Conservation (phyloP, 1,140 invertebrate species). For the Adelges cooleyi region DNA sequence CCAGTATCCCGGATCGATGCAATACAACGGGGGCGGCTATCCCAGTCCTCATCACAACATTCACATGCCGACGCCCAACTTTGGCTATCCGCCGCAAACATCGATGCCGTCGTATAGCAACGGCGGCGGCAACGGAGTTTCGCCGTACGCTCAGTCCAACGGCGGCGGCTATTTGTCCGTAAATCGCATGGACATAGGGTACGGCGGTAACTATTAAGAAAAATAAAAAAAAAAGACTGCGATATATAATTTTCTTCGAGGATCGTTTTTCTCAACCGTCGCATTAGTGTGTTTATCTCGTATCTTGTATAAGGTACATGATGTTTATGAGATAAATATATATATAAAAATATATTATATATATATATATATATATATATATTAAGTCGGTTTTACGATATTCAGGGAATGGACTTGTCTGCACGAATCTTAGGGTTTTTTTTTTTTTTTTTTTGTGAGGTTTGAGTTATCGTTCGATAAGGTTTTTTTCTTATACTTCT, state of each 20-base stretch:
- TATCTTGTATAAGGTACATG: too few species aligned
- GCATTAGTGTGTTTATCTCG: too few species aligned
- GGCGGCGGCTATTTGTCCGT: conserved; percentile 40
- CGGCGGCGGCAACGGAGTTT: conserved; percentile 41
- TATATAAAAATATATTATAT: too few species aligned
- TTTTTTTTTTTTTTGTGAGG: too few species aligned
- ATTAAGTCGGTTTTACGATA: not conserved
- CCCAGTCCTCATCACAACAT: conserved; percentile 39
- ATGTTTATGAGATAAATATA: too few species aligned
- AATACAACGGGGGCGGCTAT: not conserved
- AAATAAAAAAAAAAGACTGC: conserved; percentile 9
- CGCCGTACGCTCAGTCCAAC: conserved; percentile 40
- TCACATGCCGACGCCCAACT: conserved; percentile 45
- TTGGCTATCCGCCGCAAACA: conserved; percentile 40
- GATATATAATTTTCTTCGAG: conserved; percentile 20
- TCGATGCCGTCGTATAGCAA: conserved; percentile 35
- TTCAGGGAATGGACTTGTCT: too few species aligned
- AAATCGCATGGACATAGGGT: conserved; percentile 41
- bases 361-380: too few species aligned
- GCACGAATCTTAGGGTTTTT: too few species aligned
- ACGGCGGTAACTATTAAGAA: conserved; percentile 45
- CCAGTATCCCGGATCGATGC: conserved; percentile 37
- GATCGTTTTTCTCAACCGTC: conserved; percentile 19
- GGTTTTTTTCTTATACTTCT: too few species aligned
- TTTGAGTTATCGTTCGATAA: not conserved